These are phyloP conservation scores for Podarcis raffonei DNA, from an alignment of 2,113 vertebrate genomes.

Conservation along the genomic window DNA sequence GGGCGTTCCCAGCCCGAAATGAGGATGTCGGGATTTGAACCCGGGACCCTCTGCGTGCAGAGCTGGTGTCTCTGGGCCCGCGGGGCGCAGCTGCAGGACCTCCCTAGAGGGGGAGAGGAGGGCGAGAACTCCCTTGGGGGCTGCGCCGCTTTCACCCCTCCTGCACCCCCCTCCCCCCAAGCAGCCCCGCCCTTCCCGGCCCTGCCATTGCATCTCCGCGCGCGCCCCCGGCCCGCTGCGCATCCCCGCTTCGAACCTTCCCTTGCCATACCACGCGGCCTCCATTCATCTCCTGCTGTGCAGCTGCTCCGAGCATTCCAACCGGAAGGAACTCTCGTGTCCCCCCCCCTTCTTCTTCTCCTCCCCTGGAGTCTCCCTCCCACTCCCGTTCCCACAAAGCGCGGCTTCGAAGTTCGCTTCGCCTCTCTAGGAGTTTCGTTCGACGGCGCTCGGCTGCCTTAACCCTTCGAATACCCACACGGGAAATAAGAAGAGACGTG, in stretches of 20 bases:
- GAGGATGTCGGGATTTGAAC: not conserved
- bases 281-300: conserved; percentile 3
- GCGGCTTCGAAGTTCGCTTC: too few species aligned
- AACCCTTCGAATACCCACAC: not conserved
- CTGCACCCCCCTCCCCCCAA: too few species aligned
- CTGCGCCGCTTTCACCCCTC: not conserved
- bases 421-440: not conserved
- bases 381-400: not conserved
- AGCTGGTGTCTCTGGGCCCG: not conserved
- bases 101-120: not conserved
- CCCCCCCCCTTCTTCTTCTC: not conserved
- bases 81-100: not conserved
- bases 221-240: not conserved
- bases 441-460: not conserved
- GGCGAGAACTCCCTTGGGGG: not conserved
- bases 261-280: not conserved
- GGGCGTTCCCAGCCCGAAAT: too few species aligned
- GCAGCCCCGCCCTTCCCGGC: not conserved
- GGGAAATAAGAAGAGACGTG: too few species aligned
- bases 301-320: not conserved
- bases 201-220: not conserved
- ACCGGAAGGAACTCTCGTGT: conserved; percentile 10
- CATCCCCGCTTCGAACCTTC: not conserved
- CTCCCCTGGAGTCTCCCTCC: not conserved
- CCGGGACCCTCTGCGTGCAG: not conserved